Percentiles rank a stretch among this genome's conserved stretches.
Evolutionary conservation across 64 coral and sea anemone species (phyloP).

Genomic region (Exaiptasia diaphana): DNA sequence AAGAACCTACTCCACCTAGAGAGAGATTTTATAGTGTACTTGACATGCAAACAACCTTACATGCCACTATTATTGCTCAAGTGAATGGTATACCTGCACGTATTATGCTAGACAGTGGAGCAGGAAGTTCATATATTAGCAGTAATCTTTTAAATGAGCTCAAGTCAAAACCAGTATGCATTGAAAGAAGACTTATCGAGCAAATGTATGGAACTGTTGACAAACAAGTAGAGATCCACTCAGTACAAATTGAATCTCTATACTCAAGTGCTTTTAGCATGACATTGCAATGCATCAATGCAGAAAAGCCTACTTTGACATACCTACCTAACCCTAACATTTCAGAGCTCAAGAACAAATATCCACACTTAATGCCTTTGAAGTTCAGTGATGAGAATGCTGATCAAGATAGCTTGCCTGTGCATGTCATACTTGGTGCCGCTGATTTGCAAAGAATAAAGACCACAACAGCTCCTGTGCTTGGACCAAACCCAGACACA

Average conservation of each 20-base stretch:
- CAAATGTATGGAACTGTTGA: constrained; percentile 52
- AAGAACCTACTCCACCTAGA: background rate
- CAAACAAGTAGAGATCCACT: constrained; percentile 16
- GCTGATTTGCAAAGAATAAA: constrained; percentile 55
- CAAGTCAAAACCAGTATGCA: constrained; percentile 12
- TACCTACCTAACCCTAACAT: constrained; percentile 54
- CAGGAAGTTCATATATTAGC: constrained; percentile 60
- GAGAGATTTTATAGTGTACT: constrained; percentile 41
- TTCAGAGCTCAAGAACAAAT: constrained; percentile 32
- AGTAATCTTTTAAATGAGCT: constrained; percentile 40
- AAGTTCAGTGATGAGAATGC: constrained; percentile 49
- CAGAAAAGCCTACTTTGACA: constrained; percentile 53
- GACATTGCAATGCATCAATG: constrained; percentile 40
- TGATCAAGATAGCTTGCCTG: constrained; percentile 25
- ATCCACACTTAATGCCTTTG: background rate
- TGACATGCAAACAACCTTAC: background rate
- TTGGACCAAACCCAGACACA: constrained; percentile 43
- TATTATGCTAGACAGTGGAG: constrained; percentile 60
- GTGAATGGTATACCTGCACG: constrained; percentile 40
- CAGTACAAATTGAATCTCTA: constrained; percentile 2
- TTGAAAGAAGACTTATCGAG: constrained; percentile 46
- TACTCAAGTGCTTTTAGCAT: background rate
- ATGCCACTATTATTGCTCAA: constrained; percentile 48
- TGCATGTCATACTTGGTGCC: constrained; percentile 49
- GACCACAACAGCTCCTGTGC: constrained; percentile 39